A percentile compares a stretch with the other conserved stretches of the same genome.
Conservation (phyloP, 2,113 vertebrate species). For the Microtus montanus region DNA sequence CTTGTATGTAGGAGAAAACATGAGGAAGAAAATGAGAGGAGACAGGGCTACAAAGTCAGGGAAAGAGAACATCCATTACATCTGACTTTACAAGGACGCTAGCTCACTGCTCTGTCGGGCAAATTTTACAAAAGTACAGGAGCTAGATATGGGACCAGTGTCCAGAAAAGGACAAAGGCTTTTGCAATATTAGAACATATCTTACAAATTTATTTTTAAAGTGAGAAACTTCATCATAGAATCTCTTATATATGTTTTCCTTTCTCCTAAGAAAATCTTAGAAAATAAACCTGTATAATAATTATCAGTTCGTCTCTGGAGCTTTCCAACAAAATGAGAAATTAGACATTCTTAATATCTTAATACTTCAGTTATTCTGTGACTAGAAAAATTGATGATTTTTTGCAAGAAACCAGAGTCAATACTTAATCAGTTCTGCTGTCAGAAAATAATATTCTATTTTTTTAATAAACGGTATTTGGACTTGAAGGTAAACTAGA, state of each 20-base stretch:
- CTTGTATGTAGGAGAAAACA: background rate
- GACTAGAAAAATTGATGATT: slow-evolving; percentile 49
- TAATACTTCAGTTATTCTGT: background rate
- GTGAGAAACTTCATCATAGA: background rate
- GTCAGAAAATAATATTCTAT: slow-evolving; percentile 60
- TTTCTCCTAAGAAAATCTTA: slow-evolving; percentile 32
- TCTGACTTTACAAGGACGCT: background rate
- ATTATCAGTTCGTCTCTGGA: background rate
- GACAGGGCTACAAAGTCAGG: background rate
- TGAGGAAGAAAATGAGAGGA: background rate
- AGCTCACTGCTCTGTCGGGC: background rate
- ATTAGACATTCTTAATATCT: background rate
- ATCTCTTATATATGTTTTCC: background rate
- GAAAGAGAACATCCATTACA: background rate
- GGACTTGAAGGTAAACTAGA: slow-evolving; percentile 49
- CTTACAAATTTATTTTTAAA: slow-evolving; percentile 19
- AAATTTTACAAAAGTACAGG: background rate
- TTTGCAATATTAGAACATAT: background rate
- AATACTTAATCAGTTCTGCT: slow-evolving; percentile 42
- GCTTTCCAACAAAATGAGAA: background rate
- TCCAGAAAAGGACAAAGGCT: background rate
- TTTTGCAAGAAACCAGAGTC: slow-evolving; percentile 55
- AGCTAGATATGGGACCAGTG: background rate
- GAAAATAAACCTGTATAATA: background rate
- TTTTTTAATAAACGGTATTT: slow-evolving; percentile 28